phyloP scores from a whole-genome alignment of 1,140 invertebrate species.

The Eufriesea mexicana region DNA sequence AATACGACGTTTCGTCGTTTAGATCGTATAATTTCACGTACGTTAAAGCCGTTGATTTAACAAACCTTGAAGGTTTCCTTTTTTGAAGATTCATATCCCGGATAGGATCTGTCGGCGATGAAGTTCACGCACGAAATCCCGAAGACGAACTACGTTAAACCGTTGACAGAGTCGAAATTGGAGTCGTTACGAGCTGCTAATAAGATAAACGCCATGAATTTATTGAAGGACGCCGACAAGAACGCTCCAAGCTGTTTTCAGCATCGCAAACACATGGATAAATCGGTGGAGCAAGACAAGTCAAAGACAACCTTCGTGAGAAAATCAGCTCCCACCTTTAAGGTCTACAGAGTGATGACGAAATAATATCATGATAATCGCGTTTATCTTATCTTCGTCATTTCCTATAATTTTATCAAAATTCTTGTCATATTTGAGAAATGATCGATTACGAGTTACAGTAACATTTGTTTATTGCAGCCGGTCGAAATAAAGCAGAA shows the following conservation, averaged over 20 bases:
- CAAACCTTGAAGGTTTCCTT: constrained; percentile 16
- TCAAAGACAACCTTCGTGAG: not conserved
- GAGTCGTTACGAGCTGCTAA: not conserved
- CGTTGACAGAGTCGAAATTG: constrained; percentile 21
- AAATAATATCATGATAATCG: not conserved
- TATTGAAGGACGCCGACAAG: constrained; percentile 14
- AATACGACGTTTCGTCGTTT: not conserved
- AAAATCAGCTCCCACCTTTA: constrained; percentile 27
- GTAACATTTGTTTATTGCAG: not conserved
- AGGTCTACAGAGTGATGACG: constrained; percentile 18
- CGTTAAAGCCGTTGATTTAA: constrained; percentile 6
- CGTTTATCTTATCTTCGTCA: not conserved
- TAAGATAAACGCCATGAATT: constrained; percentile 18
- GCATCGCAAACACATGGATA: not conserved
- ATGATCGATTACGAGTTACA: too few relatives aligned
- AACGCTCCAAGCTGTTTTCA: constrained; percentile 10
- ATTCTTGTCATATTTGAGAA: too few relatives aligned
- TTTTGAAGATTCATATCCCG: constrained; percentile 34
- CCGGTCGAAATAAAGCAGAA: constrained; percentile 40
- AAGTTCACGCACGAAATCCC: constrained; percentile 20
- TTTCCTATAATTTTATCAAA: not conserved
- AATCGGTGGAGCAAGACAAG: not conserved
- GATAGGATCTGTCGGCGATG: constrained; percentile 15
- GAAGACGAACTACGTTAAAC: constrained; percentile 22
- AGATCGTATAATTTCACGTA: not conserved